Percentiles rank a stretch among this genome's conserved stretches.
phyloP scores from a whole-genome alignment of 2,113 vertebrate genomes.

The Corvus cornix region DNA sequence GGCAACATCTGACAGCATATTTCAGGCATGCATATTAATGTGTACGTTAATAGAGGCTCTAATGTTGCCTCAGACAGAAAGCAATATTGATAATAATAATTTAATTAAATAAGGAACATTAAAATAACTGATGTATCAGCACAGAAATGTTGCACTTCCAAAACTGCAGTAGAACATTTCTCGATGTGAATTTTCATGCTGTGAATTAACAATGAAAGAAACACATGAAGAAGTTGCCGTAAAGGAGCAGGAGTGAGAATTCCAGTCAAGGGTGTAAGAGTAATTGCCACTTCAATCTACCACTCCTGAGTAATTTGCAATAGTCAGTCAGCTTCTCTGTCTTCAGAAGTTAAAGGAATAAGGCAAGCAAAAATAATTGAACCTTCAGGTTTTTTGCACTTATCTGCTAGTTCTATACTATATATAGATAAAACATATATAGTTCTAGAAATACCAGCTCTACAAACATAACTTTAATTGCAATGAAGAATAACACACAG shows the following conservation, averaged over 20 bases:
- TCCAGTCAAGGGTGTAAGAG: slow-evolving; percentile 1
- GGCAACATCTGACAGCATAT: neutral
- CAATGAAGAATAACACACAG: neutral
- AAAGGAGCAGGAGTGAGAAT: neutral
- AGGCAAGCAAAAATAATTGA: neutral
- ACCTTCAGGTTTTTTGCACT: neutral
- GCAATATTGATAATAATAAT: neutral
- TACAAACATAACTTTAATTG: neutral
- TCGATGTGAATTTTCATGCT: neutral
- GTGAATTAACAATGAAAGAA: neutral
- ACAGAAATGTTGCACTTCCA: neutral
- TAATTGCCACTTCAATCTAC: slow-evolving; percentile 1
- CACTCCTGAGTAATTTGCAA: slow-evolving; percentile 1
- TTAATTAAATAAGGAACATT: neutral
- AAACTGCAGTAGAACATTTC: neutral
- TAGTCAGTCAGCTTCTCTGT: neutral
- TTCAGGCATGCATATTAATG: neutral
- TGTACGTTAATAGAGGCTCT: neutral
- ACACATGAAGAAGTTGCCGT: neutral
- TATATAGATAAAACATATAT: neutral
- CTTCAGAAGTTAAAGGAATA: neutral
- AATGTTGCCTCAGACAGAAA: neutral
- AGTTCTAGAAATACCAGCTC: neutral
- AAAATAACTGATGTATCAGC: slow-evolving; percentile 13
- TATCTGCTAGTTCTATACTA: neutral